A percentile compares a stretch with the other conserved stretches of the same genome.
Conservation (phyloP, 2,113 vertebrate species). For the Syrmaticus mikado region DNA sequence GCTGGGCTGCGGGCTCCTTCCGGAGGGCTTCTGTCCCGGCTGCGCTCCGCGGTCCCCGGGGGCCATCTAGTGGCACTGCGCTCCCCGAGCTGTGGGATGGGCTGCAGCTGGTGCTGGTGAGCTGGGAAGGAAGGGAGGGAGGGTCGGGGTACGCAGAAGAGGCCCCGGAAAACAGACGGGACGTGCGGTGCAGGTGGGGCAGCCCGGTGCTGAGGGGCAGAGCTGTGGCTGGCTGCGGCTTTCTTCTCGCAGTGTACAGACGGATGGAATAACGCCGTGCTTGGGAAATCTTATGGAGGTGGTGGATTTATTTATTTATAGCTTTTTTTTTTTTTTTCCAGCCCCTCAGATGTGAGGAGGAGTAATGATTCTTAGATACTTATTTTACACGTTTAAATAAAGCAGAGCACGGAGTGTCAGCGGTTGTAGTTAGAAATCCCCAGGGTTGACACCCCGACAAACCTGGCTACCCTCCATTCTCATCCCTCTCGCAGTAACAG, state of each 20-base stretch:
- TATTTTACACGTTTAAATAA: neutral
- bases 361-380: neutral
- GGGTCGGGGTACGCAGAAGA: neutral
- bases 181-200: neutral
- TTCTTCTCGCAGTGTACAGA: neutral
- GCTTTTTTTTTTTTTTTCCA: neutral
- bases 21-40: no score
- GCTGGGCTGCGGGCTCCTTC: no score
- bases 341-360: neutral
- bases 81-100: neutral
- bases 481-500: neutral
- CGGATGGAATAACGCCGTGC: neutral
- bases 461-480: fast-evolving
- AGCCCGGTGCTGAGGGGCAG: neutral
- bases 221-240: neutral
- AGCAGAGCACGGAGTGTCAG: neutral
- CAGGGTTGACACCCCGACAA: fast-evolving
- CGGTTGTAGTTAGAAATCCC: neutral
- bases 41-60: neutral
- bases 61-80: neutral
- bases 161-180: neutral
- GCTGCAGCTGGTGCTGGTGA: neutral
- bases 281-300: neutral
- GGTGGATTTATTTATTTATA: neutral
- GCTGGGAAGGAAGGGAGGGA: neutral